Conservation (phyloP, 30 jellyfish, hydroid and myxozoan genomes). For the Cassiopea andromeda region DNA sequence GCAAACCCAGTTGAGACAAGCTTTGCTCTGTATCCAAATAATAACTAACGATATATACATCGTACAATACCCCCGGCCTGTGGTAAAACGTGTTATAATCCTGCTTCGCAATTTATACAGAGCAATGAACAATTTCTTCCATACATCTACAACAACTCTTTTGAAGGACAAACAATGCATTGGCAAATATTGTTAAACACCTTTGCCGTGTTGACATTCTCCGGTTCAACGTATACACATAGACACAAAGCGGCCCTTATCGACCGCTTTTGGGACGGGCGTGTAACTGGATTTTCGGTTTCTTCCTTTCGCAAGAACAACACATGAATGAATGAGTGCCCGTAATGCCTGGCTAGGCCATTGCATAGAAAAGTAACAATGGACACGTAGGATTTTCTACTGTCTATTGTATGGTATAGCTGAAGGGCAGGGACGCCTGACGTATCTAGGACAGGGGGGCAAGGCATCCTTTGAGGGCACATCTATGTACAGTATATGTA, state of each 20-base stretch:
- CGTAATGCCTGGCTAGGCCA: not conserved
- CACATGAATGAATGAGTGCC: not conserved
- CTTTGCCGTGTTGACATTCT: slow-evolving; percentile 31
- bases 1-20: no score
- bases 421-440: not conserved
- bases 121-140: slow-evolving; percentile 34
- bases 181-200: slow-evolving; percentile 28
- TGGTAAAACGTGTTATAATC: slow-evolving; percentile 1
- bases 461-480: no score
- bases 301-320: not conserved
- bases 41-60: not conserved
- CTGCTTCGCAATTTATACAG: slow-evolving; percentile 1
- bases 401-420: not conserved
- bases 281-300: not conserved
- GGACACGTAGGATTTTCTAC: not conserved
- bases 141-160: slow-evolving; percentile 12
- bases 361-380: not conserved
- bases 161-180: slow-evolving; percentile 13
- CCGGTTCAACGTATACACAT: not conserved
- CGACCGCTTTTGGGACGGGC: slow-evolving; percentile 15
- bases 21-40: not conserved
- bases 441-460: no score
- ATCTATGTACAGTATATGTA: no score
- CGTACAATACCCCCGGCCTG: not conserved
- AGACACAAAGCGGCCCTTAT: not conserved